phyloP scores from a whole-genome alignment of 37 sponge, comb jelly and placozoan species.

The Ephydatia muelleri region DNA sequence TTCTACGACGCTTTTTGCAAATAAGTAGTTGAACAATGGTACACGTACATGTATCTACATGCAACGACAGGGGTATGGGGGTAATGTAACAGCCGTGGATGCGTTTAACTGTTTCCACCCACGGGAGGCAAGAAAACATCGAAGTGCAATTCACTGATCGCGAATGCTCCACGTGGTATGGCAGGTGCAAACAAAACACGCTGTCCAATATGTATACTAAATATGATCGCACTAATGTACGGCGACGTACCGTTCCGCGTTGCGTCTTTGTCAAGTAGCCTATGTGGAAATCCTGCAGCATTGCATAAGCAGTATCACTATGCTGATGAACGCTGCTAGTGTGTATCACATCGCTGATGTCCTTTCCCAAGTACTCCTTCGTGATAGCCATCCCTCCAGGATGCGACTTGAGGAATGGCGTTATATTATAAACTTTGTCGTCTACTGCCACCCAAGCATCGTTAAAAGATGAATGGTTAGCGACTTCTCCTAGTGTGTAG shows the following conservation, averaged over 20 bases:
- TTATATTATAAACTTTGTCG: slow-evolving; percentile 42
- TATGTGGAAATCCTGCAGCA: slow-evolving; percentile 40
- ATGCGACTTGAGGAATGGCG: slow-evolving; percentile 33
- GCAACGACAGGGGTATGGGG: too few species aligned
- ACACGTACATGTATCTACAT: too few species aligned
- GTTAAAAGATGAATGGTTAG: slow-evolving; percentile 5
- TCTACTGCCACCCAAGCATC: slow-evolving; percentile 70
- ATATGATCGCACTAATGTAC: not conserved
- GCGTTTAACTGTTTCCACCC: too few species aligned
- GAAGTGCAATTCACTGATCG: too few species aligned
- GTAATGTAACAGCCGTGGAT: too few species aligned
- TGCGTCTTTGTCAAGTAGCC: not conserved
- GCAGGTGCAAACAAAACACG: too few species aligned
- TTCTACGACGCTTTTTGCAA: too few species aligned
- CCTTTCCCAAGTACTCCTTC: slow-evolving; percentile 40
- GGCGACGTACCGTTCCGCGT: not conserved
- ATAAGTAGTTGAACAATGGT: too few species aligned
- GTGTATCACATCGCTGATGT: slow-evolving; percentile 39
- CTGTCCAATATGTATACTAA: too few species aligned
- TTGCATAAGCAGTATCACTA: slow-evolving; percentile 22
- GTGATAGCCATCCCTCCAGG: slow-evolving; percentile 51
- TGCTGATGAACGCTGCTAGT: slow-evolving; percentile 33
- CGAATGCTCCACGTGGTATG: too few species aligned
- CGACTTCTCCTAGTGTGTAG: slow-evolving; percentile 15
- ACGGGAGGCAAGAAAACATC: too few species aligned